phyloP scores from a whole-genome alignment of 2,113 vertebrate species.

The Struthio camelus region DNA sequence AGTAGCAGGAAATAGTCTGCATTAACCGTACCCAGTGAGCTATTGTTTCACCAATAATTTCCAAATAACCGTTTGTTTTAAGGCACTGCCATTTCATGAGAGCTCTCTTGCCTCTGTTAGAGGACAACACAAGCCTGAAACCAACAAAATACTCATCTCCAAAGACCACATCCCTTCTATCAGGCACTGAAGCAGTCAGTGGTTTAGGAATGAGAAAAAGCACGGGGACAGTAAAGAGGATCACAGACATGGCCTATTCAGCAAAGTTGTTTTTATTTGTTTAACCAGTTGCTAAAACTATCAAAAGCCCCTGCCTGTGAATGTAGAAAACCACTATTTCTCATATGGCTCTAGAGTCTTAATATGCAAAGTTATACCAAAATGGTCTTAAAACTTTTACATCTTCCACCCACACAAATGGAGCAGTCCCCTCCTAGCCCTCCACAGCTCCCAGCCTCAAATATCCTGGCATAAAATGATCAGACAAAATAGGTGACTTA shows the following conservation, averaged over 20 bases:
- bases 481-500: constrained; percentile 78
- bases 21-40: background rate
- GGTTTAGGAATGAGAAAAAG: background rate
- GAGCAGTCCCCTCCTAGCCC: background rate
- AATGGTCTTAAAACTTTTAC: background rate
- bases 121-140: background rate
- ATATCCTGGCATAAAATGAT: constrained; percentile 67
- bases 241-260: background rate
- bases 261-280: background rate
- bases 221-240: background rate
- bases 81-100: background rate
- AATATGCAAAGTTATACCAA: background rate
- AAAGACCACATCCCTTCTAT: background rate
- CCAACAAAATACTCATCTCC: background rate
- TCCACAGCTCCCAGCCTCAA: constrained; percentile 7
- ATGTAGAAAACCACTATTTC: background rate
- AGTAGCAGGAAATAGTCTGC: background rate
- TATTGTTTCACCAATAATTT: background rate
- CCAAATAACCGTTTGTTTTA: background rate
- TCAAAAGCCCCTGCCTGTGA: background rate
- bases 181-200: background rate
- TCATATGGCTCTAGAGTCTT: background rate
- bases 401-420: background rate
- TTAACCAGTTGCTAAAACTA: constrained; percentile 2
- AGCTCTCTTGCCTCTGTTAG: background rate